phyloP scores from a whole-genome alignment of 2,113 vertebrate genomes.

The Murina feae region DNA sequence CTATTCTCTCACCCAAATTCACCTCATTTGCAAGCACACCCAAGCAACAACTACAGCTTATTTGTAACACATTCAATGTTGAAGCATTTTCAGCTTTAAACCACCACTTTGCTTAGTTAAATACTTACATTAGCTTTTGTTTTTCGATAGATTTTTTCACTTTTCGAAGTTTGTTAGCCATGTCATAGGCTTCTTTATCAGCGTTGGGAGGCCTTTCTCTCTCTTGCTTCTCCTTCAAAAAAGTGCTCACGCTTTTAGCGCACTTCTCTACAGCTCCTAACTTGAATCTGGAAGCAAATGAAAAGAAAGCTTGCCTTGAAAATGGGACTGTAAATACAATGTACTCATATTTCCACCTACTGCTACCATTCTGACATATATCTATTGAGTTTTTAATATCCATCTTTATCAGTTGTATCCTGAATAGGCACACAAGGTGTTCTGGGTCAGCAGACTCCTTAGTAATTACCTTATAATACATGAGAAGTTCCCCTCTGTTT shows the following conservation, averaged over 20 bases:
- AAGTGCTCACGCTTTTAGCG: fast-evolving
- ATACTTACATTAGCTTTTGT: slow-evolving; percentile 50
- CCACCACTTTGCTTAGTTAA: neutral
- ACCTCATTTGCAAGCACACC: neutral
- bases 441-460: neutral
- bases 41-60: neutral
- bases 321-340: neutral
- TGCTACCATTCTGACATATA: neutral
- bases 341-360: neutral
- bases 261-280: neutral
- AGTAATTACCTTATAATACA: neutral
- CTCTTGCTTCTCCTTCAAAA: slow-evolving; percentile 20
- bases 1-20: neutral
- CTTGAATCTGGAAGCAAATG: slow-evolving; percentile 51
- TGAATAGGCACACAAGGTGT: neutral
- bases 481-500: neutral
- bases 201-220: slow-evolving; percentile 3
- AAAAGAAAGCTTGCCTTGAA: neutral
- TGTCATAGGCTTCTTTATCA: slow-evolving; percentile 41
- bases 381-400: neutral
- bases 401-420: neutral
- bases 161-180: slow-evolving; percentile 54
- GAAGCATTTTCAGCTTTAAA: neutral
- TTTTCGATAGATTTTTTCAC: slow-evolving; percentile 62
- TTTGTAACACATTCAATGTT: neutral